phyloP scores from a whole-genome alignment of 2,888 invertebrate genomes.

The Stenichneumon culpator region DNA sequence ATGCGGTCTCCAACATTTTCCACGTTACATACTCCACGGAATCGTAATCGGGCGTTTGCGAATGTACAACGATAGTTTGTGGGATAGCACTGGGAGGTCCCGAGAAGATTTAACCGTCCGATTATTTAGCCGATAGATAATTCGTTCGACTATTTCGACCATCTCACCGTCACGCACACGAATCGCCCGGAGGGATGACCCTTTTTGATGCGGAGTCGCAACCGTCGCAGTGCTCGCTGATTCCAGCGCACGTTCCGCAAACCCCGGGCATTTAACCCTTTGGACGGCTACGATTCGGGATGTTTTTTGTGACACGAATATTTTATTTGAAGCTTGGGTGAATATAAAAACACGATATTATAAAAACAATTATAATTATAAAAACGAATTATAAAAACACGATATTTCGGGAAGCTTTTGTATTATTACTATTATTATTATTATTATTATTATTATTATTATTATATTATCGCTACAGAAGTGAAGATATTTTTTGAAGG shows the following conservation, averaged over 20 bases:
- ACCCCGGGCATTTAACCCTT: not conserved
- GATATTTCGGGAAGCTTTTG: too few relatives aligned
- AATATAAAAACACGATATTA: not conserved
- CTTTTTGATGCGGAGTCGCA: constrained; percentile 3
- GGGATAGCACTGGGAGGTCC: not conserved
- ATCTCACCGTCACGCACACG: not conserved
- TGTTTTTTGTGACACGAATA: not conserved
- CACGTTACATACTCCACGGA: constrained; percentile 4
- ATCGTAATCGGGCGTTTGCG: not conserved
- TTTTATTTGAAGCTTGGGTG: not conserved
- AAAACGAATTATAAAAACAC: too few relatives aligned
- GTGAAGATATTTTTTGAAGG: too few relatives aligned
- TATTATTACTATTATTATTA: too few relatives aligned
- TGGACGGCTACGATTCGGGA: not conserved
- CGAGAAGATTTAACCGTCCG: constrained; percentile 1
- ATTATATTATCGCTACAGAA: too few relatives aligned
- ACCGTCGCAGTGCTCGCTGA: not conserved
- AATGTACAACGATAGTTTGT: not conserved
- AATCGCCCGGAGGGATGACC: not conserved
- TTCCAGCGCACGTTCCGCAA: constrained; percentile 1
- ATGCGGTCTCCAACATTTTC: constrained; percentile 10
- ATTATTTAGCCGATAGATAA: not conserved
- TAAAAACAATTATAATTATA: too few relatives aligned
- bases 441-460: too few relatives aligned
- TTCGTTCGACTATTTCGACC: not conserved